Evolutionary conservation across 2,113 vertebrate genomes (phyloP).

Genomic region (Cottus gobio): DNA sequence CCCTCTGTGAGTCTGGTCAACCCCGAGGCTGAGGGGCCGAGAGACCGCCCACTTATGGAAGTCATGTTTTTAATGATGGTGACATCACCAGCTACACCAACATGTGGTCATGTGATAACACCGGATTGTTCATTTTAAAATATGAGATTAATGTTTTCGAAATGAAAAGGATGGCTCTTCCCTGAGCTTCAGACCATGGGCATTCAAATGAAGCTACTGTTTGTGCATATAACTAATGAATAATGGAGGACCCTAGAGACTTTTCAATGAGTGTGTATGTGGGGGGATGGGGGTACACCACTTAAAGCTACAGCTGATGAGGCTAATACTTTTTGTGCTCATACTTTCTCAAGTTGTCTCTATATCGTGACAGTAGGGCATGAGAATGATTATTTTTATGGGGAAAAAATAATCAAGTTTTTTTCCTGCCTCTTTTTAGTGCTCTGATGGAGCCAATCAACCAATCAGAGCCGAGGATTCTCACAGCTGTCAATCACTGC

Average conservation of each 20-base stretch:
- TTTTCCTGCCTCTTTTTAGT: no score
- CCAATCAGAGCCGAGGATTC: background rate
- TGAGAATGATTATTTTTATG: background rate
- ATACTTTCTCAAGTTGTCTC: background rate
- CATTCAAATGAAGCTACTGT: constrained; percentile 6
- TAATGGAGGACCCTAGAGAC: background rate
- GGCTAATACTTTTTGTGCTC: background rate
- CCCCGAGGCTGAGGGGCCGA: constrained; percentile 39
- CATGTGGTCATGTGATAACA: background rate
- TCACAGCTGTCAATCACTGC: background rate
- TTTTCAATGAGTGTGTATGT: background rate
- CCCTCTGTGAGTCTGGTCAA: constrained; percentile 70
- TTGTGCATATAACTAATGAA: constrained; percentile 17
- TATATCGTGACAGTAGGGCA: background rate
- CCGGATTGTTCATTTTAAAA: background rate
- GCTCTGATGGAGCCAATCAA: no score
- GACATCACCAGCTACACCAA: no score
- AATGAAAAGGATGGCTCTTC: background rate
- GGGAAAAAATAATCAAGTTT: no score
- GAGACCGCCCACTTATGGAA: constrained; percentile 18
- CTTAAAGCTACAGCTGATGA: background rate
- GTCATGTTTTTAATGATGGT: constrained; percentile 24
- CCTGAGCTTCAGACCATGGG: background rate
- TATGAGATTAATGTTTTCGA: background rate
- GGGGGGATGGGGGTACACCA: background rate